Percentiles rank a stretch among this genome's conserved stretches.
Evolutionary conservation across 2,113 vertebrate species (phyloP).

Genomic region (Glaucomys volans): DNA sequence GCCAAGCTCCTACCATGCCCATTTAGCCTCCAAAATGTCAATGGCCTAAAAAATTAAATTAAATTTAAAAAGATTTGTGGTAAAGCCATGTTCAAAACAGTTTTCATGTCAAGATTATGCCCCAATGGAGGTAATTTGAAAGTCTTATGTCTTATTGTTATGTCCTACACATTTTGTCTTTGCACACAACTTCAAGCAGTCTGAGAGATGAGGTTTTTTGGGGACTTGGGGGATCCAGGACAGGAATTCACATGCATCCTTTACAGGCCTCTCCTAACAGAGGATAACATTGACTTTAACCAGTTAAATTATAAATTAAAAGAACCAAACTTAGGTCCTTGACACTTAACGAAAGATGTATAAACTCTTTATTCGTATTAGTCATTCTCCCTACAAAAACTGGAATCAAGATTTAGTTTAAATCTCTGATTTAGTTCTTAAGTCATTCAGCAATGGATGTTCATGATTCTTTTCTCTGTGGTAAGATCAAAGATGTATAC

Average conservation of each 20-base stretch:
- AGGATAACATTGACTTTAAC: conserved; percentile 28
- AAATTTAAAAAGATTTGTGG: not conserved
- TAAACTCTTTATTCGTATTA: conserved; percentile 64
- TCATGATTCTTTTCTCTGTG: conserved; percentile 63
- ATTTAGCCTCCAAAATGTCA: conserved; percentile 48
- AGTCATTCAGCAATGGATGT: conserved; percentile 52
- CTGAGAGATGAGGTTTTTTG: not conserved
- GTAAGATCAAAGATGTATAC: conserved; percentile 70
- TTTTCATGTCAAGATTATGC: conserved; percentile 28
- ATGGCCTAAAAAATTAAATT: not conserved
- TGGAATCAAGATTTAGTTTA: conserved; percentile 57
- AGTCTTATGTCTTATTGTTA: not conserved
- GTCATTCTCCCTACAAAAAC: conserved; percentile 70
- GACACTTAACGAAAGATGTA: conserved; percentile 50
- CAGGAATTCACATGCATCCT: not conserved
- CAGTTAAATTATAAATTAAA: conserved; percentile 68
- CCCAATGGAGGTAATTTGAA: not conserved
- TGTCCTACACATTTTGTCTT: not conserved
- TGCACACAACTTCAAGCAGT: not conserved
- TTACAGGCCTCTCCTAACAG: conserved; percentile 46
- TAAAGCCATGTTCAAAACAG: conserved; percentile 53
- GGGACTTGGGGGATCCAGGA: not conserved
- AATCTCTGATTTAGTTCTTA: conserved; percentile 31
- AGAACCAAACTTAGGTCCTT: conserved; percentile 54
- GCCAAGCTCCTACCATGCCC: not conserved